A percentile compares a stretch with the other conserved stretches of the same genome.
These are phyloP conservation scores for Pseudonaja textilis DNA, from an alignment of 2,113 vertebrate genomes.

Conservation along the genomic window DNA sequence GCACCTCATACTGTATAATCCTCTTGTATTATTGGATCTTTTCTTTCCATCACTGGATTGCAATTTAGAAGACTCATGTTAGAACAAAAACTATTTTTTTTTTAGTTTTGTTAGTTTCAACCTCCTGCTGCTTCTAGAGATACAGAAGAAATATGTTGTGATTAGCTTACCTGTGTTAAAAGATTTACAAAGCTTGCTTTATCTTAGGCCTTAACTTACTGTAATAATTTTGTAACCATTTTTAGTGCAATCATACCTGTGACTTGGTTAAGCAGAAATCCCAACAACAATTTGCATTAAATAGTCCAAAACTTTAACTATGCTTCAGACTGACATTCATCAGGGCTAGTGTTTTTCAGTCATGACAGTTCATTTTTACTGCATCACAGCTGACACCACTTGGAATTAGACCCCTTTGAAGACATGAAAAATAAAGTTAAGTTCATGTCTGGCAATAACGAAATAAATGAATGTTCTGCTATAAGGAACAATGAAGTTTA, in stretches of 20 bases:
- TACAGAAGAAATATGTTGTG: background rate
- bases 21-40: background rate
- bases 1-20: background rate
- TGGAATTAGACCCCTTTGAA: background rate
- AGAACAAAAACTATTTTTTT: background rate
- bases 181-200: background rate
- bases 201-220: background rate
- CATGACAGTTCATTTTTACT: slow-evolving; percentile 18
- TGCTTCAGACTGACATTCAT: background rate
- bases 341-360: accelerated
- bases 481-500: background rate
- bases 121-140: background rate
- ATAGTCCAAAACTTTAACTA: background rate
- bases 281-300: background rate
- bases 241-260: background rate
- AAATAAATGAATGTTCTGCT: background rate
- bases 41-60: slow-evolving; percentile 4
- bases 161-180: background rate
- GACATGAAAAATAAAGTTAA: background rate
- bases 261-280: background rate
- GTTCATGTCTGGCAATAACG: background rate
- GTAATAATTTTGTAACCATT: background rate
- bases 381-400: background rate
- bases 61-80: slow-evolving; percentile 17
- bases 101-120: slow-evolving; percentile 14